Evolutionary conservation across 2,888 invertebrate genomes (phyloP).

Genomic region (Diarsia mendica): DNA sequence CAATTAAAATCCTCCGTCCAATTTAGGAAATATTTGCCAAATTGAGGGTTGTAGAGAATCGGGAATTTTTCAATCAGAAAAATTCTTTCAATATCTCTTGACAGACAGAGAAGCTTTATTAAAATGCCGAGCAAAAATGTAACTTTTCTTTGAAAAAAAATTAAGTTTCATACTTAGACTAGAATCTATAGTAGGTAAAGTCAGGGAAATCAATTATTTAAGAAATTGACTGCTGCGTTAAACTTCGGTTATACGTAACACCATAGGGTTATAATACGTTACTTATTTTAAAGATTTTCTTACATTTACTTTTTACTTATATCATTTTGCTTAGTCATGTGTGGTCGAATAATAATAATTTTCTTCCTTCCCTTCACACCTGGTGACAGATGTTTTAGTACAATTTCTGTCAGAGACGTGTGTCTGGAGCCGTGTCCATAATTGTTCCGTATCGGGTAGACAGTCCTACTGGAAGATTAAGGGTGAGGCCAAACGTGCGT

Average conservation of each 20-base stretch:
- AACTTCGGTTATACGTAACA: no score
- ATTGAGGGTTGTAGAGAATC: background rate
- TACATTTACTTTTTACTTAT: no score
- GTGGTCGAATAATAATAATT: no score
- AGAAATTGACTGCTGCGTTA: no score
- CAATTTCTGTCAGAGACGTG: background rate
- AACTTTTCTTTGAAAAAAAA: background rate
- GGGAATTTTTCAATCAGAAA: conserved; percentile 18
- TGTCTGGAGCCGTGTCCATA: background rate
- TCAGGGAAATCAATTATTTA: background rate
- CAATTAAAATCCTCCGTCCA: conserved; percentile 23
- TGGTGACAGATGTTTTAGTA: background rate
- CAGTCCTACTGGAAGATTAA: no score
- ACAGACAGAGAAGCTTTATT: conserved; percentile 2
- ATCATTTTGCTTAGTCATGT: no score
- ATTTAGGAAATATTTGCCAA: conserved; percentile 16
- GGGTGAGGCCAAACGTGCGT: no score
- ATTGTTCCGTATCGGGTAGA: background rate
- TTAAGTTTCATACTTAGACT: background rate
- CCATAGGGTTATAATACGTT: no score
- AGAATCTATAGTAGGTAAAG: conserved; percentile 1
- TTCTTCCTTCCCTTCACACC: no score
- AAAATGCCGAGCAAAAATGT: background rate
- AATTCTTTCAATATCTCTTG: conserved; percentile 15
- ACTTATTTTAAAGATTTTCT: no score